phyloP scores from a whole-genome alignment of 2,113 vertebrate species.

The Lathamus discolor region DNA sequence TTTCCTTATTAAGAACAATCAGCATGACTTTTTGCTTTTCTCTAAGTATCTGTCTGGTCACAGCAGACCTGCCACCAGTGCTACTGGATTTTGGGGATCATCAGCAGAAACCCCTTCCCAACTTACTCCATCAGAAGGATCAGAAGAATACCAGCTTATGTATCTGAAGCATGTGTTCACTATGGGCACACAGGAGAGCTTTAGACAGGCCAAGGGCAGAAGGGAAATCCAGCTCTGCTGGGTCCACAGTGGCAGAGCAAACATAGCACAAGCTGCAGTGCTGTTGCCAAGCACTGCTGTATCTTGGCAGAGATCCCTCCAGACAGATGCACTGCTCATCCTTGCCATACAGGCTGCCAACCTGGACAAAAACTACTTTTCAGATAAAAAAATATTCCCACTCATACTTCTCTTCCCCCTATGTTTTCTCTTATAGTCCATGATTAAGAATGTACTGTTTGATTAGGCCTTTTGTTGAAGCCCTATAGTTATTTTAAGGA shows the following conservation, averaged over 20 bases:
- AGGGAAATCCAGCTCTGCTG: not conserved
- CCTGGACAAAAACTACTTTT: not conserved
- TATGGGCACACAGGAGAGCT: not conserved
- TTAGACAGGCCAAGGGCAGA: not conserved
- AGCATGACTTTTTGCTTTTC: not conserved
- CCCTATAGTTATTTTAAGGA: not conserved
- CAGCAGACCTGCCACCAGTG: not conserved
- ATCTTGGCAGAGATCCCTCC: not conserved
- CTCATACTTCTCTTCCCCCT: not conserved
- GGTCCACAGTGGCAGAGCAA: not conserved
- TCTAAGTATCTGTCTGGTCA: not conserved
- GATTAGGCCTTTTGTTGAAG: not conserved
- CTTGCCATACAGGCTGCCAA: not conserved
- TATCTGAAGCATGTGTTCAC: not conserved
- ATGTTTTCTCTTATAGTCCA: not conserved
- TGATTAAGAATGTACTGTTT: not conserved
- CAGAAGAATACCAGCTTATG: not conserved
- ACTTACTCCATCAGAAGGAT: not conserved
- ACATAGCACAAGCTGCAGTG: not conserved
- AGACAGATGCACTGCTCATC: fast-evolving
- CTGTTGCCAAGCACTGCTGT: not conserved
- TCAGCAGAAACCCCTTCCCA: not conserved
- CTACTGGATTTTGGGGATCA: not conserved
- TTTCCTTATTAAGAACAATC: not conserved
- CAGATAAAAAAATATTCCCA: not conserved